These are phyloP conservation scores for Archips crataeganus DNA, from an alignment of 2,888 invertebrate genomes.

Conservation along the genomic window DNA sequence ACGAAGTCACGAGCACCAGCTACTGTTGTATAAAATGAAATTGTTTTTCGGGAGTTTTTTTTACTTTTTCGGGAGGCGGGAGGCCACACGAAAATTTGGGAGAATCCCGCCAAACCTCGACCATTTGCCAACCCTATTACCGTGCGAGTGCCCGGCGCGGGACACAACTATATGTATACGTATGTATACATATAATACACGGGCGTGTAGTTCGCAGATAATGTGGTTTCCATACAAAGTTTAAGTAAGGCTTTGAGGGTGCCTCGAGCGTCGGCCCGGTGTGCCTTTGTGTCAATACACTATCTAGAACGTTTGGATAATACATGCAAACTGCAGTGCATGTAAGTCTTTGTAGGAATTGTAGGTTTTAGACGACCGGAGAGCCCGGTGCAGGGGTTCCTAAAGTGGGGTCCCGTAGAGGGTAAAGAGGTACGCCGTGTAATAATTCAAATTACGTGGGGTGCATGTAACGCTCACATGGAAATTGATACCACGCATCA, in stretches of 20 bases:
- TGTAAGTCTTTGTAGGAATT: not conserved
- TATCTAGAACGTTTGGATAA: conserved; percentile 1
- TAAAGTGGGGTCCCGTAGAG: no score
- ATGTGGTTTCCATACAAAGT: conserved; percentile 67
- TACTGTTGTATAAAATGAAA: no score
- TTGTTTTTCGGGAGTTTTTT: no score
- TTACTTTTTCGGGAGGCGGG: no score
- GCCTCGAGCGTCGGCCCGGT: not conserved
- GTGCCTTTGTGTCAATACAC: conserved; percentile 14
- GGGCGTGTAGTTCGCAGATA: conserved; percentile 49
- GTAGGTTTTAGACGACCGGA: not conserved
- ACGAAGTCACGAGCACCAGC: no score
- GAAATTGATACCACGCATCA: no score
- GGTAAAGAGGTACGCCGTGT: no score
- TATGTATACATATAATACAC: not conserved
- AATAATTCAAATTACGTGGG: no score
- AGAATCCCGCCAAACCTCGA: no score
- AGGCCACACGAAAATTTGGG: no score
- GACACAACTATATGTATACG: not conserved
- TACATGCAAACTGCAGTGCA: not conserved
- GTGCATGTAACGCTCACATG: no score
- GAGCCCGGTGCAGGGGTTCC: no score
- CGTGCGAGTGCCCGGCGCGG: conserved; percentile 45
- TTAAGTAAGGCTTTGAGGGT: conserved; percentile 61
- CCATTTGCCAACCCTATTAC: conserved; percentile 30